Evolutionary conservation across 35 echinoderm and acorn worm genomes (phyloP).

Genomic region (Stichopus chloronotus): DNA sequence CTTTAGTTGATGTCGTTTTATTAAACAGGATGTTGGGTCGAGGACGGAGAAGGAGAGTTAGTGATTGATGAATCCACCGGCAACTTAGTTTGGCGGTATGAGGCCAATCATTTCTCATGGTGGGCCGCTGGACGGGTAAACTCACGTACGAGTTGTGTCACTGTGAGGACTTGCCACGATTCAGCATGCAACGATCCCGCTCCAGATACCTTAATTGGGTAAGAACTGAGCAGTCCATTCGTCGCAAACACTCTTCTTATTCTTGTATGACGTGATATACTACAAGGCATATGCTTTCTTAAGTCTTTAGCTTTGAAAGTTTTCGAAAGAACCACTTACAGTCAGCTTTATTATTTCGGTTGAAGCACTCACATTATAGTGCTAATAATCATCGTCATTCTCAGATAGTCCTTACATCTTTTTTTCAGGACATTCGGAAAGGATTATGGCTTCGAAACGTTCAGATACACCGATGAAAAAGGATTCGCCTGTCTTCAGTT

Average conservation of each 20-base stretch:
- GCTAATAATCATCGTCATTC: no score
- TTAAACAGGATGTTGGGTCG: slow-evolving; percentile 45
- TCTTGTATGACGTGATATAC: background rate
- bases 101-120: slow-evolving; percentile 66
- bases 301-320: background rate
- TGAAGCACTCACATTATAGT: no score
- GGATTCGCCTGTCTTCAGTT: slow-evolving; percentile 46
- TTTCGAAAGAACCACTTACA: background rate
- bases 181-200: slow-evolving; percentile 21
- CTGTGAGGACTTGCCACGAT: slow-evolving; percentile 65
- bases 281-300: background rate
- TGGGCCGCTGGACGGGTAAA: slow-evolving; percentile 64
- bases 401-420: no score
- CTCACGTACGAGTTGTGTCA: slow-evolving; percentile 53
- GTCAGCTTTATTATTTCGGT: background rate
- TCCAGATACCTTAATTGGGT: slow-evolving; percentile 48
- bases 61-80: slow-evolving; percentile 4
- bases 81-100: slow-evolving; percentile 56
- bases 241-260: background rate
- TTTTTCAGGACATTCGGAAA: slow-evolving; percentile 36
- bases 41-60: slow-evolving; percentile 52
- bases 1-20: background rate
- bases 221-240: background rate
- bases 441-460: slow-evolving; percentile 52
- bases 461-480: slow-evolving; percentile 34